A percentile compares a stretch with the other conserved stretches of the same genome.
These are phyloP conservation scores for Petrolisthes cinctipes DNA, from an alignment of 2,888 invertebrate genomes.

Conservation along the genomic window DNA sequence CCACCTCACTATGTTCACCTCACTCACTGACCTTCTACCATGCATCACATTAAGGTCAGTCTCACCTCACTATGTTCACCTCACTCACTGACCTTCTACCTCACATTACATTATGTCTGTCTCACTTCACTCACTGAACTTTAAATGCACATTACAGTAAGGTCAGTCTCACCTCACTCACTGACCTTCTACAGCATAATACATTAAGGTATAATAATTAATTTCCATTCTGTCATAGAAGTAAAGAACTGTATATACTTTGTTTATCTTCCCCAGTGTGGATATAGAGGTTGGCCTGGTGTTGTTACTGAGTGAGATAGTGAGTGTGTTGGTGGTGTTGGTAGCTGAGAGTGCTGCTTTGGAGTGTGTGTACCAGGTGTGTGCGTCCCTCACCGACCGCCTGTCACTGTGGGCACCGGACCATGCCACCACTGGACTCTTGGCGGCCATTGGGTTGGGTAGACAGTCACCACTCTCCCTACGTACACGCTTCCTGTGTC, in stretches of 20 bases:
- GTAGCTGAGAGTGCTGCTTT: slow-evolving; percentile 17
- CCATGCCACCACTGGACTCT: slow-evolving; percentile 45
- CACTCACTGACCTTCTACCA: slow-evolving; percentile 46
- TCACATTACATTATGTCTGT: not conserved
- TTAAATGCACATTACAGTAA: not conserved
- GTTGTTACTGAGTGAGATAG: slow-evolving; percentile 49
- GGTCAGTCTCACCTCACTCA: no score
- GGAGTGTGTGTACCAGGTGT: slow-evolving; percentile 43
- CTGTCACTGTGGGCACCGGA: slow-evolving; percentile 58
- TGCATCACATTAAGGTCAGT: slow-evolving; percentile 46
- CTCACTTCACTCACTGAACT: no score
- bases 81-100: not conserved
- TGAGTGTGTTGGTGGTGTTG: slow-evolving; percentile 32
- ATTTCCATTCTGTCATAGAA: no score
- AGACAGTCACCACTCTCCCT: slow-evolving; percentile 54
- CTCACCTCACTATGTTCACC: slow-evolving; percentile 23
- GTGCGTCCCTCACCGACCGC: slow-evolving; percentile 27
- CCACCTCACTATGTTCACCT: slow-evolving; percentile 32
- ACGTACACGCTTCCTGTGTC: slow-evolving; percentile 43
- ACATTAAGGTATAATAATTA: no score
- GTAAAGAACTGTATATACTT: no score
- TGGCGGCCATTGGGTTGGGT: slow-evolving; percentile 62
- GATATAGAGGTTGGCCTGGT: slow-evolving; percentile 42
- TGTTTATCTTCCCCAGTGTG: slow-evolving; percentile 23
- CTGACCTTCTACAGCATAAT: no score